Percentiles rank a stretch among this genome's conserved stretches.
These are phyloP conservation scores for Lypha dubia DNA, from an alignment of 2,888 invertebrate species.

Conservation along the genomic window DNA sequence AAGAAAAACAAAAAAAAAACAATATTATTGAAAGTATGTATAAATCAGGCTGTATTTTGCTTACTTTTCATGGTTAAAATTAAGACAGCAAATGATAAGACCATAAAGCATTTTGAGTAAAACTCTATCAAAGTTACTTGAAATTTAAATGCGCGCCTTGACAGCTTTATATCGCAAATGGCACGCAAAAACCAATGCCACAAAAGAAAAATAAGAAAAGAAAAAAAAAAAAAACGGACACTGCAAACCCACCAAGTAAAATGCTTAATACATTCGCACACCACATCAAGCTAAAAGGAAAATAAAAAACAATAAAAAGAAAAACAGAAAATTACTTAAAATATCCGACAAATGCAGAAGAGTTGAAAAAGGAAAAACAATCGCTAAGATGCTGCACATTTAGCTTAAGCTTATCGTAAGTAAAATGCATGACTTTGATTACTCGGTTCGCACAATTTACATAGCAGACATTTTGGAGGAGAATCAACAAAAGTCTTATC, in stretches of 20 bases:
- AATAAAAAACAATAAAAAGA: not conserved
- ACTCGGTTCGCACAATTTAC: constrained; percentile 72
- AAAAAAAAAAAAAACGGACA: not conserved
- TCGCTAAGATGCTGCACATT: constrained; percentile 57
- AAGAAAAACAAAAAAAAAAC: too few relatives aligned
- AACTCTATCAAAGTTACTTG: constrained; percentile 64
- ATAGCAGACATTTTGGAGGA: constrained; percentile 68
- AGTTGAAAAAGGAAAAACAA: not conserved
- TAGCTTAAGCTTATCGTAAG: constrained; percentile 62
- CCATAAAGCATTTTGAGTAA: constrained; percentile 66
- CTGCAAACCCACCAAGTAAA: constrained; percentile 4
- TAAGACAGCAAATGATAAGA: constrained; percentile 67
- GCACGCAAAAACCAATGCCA: constrained; percentile 69
- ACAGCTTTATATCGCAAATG: constrained; percentile 72
- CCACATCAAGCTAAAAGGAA: constrained; percentile 6
- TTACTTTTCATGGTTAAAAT: constrained; percentile 63
- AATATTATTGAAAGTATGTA: constrained; percentile 8
- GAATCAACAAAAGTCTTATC: constrained; percentile 71
- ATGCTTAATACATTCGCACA: constrained; percentile 1
- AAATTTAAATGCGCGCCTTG: constrained; percentile 73
- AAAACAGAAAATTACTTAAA: constrained; percentile 19
- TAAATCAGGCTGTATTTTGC: constrained; percentile 52
- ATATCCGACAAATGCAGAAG: constrained; percentile 21
- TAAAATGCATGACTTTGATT: constrained; percentile 70
- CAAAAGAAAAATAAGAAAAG: constrained; percentile 5